A percentile compares a stretch with the other conserved stretches of the same genome.
phyloP scores from a whole-genome alignment of 2,888 invertebrate species.

The Ochropleura leucogaster region DNA sequence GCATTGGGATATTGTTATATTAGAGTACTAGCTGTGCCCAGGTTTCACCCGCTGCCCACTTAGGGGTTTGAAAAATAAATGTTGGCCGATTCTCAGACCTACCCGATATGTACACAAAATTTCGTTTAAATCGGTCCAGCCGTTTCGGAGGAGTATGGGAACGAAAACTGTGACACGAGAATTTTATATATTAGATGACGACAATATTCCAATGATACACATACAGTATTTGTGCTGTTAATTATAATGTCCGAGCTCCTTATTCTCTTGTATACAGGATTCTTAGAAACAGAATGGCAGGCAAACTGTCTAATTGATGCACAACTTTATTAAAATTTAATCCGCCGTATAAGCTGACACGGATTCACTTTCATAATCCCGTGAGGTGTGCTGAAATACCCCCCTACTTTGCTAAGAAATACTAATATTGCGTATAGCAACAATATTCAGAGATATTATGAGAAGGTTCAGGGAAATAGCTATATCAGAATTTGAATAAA shows the following conservation, averaged over 20 bases:
- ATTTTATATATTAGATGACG: too few relatives aligned
- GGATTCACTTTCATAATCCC: slow-evolving; percentile 22
- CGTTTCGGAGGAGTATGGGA: too few relatives aligned
- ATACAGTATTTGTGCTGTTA: neutral
- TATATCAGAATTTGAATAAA: neutral
- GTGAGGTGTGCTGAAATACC: slow-evolving; percentile 12
- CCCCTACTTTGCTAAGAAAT: neutral
- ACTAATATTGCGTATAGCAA: slow-evolving; percentile 2
- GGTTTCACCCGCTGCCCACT: too few relatives aligned
- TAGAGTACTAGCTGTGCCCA: too few relatives aligned
- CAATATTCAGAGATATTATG: slow-evolving; percentile 3
- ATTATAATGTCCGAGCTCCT: neutral
- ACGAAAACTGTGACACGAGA: too few relatives aligned
- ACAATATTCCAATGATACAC: too few relatives aligned
- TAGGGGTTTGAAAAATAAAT: too few relatives aligned
- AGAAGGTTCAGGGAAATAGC: neutral
- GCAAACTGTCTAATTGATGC: slow-evolving; percentile 20
- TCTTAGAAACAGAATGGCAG: neutral
- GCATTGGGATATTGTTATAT: too few relatives aligned
- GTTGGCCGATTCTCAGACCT: too few relatives aligned
- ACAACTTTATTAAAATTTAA: slow-evolving; percentile 46
- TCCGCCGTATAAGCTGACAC: slow-evolving; percentile 10
- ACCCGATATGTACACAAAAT: too few relatives aligned
- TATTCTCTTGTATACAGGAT: slow-evolving; percentile 1
- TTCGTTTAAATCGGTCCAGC: too few relatives aligned